phyloP scores from a whole-genome alignment of 2,113 vertebrate species.

The Trichomycterus rosablanca region DNA sequence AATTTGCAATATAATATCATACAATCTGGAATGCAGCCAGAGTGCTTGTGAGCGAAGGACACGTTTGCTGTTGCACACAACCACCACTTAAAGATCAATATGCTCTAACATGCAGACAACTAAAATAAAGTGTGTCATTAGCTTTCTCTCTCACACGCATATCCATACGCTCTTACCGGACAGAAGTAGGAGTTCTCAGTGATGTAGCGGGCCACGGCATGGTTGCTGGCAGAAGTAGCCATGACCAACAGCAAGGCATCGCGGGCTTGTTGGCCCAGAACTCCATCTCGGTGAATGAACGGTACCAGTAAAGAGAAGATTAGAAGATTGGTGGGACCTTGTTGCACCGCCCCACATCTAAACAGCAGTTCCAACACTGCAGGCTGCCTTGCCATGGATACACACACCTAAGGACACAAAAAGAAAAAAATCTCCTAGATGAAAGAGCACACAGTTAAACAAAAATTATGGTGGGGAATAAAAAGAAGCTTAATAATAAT shows the following conservation, averaged over 20 bases:
- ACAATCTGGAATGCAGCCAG: too few species aligned
- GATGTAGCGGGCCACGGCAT: constrained; percentile 81
- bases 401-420: constrained; percentile 65
- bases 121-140: too few species aligned
- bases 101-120: too few species aligned
- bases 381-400: constrained; percentile 83
- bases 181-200: constrained; percentile 96
- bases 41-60: too few species aligned
- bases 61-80: too few species aligned
- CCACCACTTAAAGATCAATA: too few species aligned
- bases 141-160: too few species aligned
- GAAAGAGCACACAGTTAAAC: too few species aligned
- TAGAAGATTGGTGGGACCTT: constrained; percentile 80
- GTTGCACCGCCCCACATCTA: constrained; percentile 71
- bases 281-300: constrained; percentile 90
- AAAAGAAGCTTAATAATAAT: too few species aligned
- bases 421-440: neutral
- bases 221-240: constrained; percentile 83
- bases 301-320: constrained; percentile 94
- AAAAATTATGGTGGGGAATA: too few species aligned
- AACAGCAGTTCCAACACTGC: constrained; percentile 86
- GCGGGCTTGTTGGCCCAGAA: constrained; percentile 86
- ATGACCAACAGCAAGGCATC: constrained; percentile 93
- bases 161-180: too few species aligned
- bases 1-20: too few species aligned